phyloP scores from a whole-genome alignment of 64 coral and sea anemone species.

The Pachyseris speciosa region DNA sequence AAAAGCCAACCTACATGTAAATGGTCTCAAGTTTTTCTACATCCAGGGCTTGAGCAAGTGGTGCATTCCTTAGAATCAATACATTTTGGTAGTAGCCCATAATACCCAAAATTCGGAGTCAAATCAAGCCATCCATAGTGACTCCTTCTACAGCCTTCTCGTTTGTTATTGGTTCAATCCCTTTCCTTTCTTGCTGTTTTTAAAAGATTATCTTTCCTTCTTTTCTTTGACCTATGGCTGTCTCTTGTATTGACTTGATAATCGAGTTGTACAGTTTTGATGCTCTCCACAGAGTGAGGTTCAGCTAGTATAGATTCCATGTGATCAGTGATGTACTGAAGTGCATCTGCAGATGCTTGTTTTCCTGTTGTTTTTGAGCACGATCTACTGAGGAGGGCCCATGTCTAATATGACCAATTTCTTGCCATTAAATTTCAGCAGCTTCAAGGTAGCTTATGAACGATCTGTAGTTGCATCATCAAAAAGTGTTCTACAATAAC shows the following conservation, averaged over 20 bases:
- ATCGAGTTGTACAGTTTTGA: slow-evolving; percentile 21
- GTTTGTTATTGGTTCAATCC: not conserved
- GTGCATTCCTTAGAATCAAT: slow-evolving; percentile 8
- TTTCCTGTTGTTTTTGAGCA: not conserved
- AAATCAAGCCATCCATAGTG: slow-evolving; percentile 29
- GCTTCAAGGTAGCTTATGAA: slow-evolving; percentile 42
- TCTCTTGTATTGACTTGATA: slow-evolving; percentile 40
- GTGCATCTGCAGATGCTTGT: slow-evolving; percentile 11
- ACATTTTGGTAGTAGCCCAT: slow-evolving; percentile 41
- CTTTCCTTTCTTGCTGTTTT: not conserved
- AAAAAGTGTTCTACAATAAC: slow-evolving; percentile 44
- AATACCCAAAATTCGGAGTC: slow-evolving; percentile 22
- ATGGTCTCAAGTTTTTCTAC: not conserved
- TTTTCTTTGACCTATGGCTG: slow-evolving; percentile 47
- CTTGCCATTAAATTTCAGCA: slow-evolving; percentile 47
- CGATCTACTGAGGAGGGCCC: slow-evolving; percentile 40
- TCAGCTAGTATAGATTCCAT: not conserved
- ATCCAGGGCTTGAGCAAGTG: slow-evolving; percentile 18
- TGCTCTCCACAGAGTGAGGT: not conserved
- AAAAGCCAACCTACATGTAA: too few species aligned
- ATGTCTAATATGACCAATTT: slow-evolving; percentile 27
- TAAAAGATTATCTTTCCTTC: slow-evolving; percentile 29
- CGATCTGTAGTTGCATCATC: slow-evolving; percentile 58
- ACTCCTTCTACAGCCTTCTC: slow-evolving; percentile 30
- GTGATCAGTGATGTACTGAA: slow-evolving; percentile 21